Conservation (phyloP, 1,140 invertebrate genomes). For the Heliothis subflexa region DNA sequence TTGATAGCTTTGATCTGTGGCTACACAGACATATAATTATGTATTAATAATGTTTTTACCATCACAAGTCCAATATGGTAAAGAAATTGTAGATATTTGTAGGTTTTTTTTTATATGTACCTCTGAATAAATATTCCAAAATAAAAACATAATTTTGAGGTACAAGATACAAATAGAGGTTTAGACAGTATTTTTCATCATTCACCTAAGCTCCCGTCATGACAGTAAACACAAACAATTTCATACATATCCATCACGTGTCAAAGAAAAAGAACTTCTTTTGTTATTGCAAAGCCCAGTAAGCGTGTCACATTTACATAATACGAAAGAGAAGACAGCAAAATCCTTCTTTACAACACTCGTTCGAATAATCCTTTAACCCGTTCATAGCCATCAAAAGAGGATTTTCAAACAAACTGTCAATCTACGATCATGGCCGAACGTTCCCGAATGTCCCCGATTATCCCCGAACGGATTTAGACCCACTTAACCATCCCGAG, state of each 20-base stretch:
- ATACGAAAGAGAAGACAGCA: background rate
- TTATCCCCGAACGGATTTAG: conserved; percentile 23
- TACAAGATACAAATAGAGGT: no score
- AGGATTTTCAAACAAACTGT: conserved; percentile 12
- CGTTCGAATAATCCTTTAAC: conserved; percentile 6
- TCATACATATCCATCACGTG: background rate
- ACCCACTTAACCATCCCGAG: conserved; percentile 19
- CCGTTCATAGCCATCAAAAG: conserved; percentile 6
- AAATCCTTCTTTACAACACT: conserved; percentile 9
- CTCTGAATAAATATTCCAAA: no score
- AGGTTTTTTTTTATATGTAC: no score
- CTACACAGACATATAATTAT: no score
- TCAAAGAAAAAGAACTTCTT: background rate
- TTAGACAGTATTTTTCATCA: no score
- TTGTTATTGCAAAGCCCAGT: background rate
- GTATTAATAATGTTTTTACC: no score
- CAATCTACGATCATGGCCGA: conserved; percentile 17
- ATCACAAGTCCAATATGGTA: no score
- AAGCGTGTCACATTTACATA: background rate
- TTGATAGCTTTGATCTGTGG: no score
- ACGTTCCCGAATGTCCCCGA: conserved; percentile 7
- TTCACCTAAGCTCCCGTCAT: no score
- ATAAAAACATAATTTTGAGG: no score
- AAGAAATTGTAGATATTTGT: no score
- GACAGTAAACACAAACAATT: no score